Evolutionary conservation across 1,140 invertebrate species (phyloP).

Genomic region (Camponotus floridanus): DNA sequence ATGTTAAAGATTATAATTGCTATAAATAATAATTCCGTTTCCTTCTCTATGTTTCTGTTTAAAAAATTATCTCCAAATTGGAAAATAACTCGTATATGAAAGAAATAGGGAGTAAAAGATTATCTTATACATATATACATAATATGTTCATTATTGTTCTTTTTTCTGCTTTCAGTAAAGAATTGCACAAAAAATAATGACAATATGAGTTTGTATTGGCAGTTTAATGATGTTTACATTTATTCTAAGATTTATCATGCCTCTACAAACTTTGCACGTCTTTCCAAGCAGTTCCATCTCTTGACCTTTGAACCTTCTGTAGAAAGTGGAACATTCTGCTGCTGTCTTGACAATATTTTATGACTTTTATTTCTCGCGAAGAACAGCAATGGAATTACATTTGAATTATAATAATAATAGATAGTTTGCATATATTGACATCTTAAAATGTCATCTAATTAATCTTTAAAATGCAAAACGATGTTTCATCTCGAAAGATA

Average conservation of each 20-base stretch:
- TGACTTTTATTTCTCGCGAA: slow-evolving; percentile 64
- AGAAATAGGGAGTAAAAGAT: background rate
- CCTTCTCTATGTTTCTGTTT: background rate
- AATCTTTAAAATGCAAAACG: slow-evolving; percentile 1
- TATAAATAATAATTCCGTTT: background rate
- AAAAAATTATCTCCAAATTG: background rate
- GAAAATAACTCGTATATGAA: background rate
- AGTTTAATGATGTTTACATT: slow-evolving; percentile 68
- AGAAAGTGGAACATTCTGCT: background rate
- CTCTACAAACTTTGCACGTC: background rate
- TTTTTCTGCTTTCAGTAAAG: background rate
- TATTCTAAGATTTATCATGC: slow-evolving; percentile 42
- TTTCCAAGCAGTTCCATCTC: background rate
- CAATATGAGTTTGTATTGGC: slow-evolving; percentile 18
- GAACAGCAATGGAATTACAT: slow-evolving; percentile 47
- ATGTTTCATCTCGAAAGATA: background rate
- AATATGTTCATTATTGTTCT: background rate
- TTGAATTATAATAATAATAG: slow-evolving; percentile 21
- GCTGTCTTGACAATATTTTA: slow-evolving; percentile 31
- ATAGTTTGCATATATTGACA: background rate
- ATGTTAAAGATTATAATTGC: background rate
- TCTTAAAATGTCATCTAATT: slow-evolving; percentile 26
- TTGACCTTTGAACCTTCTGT: slow-evolving; percentile 65
- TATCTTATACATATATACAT: background rate
- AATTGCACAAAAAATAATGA: slow-evolving; percentile 6